These are phyloP conservation scores for Pteria penguin DNA, from an alignment of 2,888 invertebrate genomes.

Conservation along the genomic window DNA sequence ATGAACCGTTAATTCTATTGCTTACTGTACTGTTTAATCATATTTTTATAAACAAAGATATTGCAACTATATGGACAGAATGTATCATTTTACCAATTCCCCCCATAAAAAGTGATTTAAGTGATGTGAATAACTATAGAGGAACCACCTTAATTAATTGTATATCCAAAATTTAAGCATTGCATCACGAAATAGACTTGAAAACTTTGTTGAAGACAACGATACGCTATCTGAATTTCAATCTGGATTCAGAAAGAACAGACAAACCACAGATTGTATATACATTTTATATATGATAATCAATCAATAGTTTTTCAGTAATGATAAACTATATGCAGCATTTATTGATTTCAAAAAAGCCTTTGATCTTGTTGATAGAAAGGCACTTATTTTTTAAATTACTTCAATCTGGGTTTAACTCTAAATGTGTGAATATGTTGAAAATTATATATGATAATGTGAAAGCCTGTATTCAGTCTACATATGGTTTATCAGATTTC, in stretches of 20 bases:
- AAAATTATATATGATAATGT: slow-evolving; percentile 10
- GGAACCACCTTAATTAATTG: too few species aligned
- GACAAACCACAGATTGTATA: slow-evolving; percentile 13
- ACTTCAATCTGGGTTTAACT: slow-evolving; percentile 2
- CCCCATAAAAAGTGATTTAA: too few species aligned
- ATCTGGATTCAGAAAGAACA: slow-evolving; percentile 19
- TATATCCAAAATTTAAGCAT: slow-evolving; percentile 4
- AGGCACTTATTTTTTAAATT: slow-evolving; percentile 14
- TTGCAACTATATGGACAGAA: too few species aligned
- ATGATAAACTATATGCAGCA: slow-evolving; percentile 8
- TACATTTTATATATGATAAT: slow-evolving; percentile 11
- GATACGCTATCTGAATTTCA: too few species aligned
- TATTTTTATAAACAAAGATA: too few species aligned
- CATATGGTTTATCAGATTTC: background rate
- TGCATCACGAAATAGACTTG: slow-evolving; percentile 15
- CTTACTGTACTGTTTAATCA: too few species aligned
- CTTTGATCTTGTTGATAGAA: slow-evolving; percentile 20
- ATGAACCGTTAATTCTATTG: too few species aligned
- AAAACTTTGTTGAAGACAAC: slow-evolving; percentile 16
- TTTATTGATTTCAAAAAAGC: slow-evolving; percentile 30
- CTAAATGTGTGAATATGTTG: background rate
- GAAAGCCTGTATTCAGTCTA: background rate
- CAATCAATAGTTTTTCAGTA: background rate
- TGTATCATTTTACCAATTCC: too few species aligned
- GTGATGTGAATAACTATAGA: too few species aligned